Conservation (phyloP, 1,140 invertebrate species). For the Drosophila chauvacae region DNA sequence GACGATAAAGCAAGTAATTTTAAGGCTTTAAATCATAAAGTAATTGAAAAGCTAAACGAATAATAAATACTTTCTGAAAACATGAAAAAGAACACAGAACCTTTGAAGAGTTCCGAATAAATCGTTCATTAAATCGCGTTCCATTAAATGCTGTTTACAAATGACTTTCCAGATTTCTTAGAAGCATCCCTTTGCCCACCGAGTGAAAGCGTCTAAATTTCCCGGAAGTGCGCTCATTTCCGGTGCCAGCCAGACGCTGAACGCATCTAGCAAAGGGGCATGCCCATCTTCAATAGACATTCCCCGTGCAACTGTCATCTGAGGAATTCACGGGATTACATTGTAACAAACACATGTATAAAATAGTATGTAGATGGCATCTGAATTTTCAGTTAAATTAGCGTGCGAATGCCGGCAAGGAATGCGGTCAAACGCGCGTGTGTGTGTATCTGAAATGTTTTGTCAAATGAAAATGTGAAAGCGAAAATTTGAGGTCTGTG, state of each 20-base stretch:
- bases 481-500: conserved; percentile 40
- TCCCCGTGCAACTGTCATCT: conserved; percentile 31
- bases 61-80: background rate
- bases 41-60: background rate
- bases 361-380: conserved; percentile 28
- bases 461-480: conserved; percentile 50
- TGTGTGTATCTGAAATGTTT: conserved; percentile 25
- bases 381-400: conserved; percentile 57
- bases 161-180: background rate
- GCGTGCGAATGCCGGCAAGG: conserved; percentile 38
- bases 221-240: background rate
- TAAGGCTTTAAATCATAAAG: background rate
- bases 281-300: conserved; percentile 4
- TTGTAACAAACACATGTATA: background rate
- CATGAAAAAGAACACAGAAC: background rate
- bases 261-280: background rate
- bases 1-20: background rate
- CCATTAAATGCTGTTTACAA: conserved; percentile 1
- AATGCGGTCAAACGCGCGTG: conserved; percentile 17
- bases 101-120: background rate
- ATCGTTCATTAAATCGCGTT: conserved; percentile 1
- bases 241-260: background rate
- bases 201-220: conserved; percentile 4
- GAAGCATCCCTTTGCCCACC: background rate
- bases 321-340: conserved; percentile 45